phyloP scores from a whole-genome alignment of 2,888 invertebrate species.

The Neria commutata region DNA sequence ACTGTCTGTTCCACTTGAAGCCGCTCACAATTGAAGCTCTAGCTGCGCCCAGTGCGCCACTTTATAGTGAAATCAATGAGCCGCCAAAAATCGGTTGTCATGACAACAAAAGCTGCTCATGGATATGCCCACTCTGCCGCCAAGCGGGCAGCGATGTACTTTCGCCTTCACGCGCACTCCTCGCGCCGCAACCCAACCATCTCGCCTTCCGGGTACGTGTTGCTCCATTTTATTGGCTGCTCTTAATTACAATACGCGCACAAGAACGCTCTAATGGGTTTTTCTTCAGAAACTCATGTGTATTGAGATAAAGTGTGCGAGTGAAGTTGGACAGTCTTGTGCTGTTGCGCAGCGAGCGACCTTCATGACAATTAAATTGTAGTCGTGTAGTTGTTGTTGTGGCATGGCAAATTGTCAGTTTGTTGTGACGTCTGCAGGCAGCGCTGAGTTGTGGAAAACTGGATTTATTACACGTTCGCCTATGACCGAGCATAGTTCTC shows the following conservation, averaged over 20 bases:
- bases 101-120: background rate
- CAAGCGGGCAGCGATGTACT: no score
- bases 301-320: background rate
- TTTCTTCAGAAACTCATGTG: background rate
- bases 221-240: no score
- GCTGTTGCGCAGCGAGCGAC: conserved; percentile 19
- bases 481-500: background rate
- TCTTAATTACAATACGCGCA: no score
- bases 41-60: background rate
- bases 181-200: no score
- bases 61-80: conserved; percentile 7
- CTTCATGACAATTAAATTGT: conserved; percentile 44
- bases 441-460: no score
- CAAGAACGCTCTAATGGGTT: no score
- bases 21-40: conserved; percentile 11
- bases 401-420: conserved; percentile 18
- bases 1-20: conserved; percentile 31
- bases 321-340: background rate
- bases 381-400: no score
- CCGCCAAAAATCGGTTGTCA: background rate
- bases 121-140: background rate
- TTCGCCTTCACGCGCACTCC: no score
- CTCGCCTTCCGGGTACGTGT: no score
- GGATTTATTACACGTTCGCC: background rate
- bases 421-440: background rate